Evolutionary conservation across 2,113 vertebrate genomes (phyloP), one percentile per base, ranked within the genome.

Genomic region (Ondatra zibethicus): DNA sequence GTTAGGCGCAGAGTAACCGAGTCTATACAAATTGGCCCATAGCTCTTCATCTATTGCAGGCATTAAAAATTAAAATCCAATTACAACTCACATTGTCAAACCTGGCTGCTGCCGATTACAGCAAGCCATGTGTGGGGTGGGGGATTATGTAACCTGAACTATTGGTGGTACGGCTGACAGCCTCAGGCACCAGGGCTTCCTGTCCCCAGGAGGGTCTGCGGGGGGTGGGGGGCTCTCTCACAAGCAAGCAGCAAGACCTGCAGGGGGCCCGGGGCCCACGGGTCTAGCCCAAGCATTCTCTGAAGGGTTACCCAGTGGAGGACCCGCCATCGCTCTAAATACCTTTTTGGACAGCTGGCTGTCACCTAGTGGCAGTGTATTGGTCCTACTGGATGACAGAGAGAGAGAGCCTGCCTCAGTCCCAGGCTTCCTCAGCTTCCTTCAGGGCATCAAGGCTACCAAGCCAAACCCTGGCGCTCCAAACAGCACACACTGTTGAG

Each of bases 51-150:
- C 95, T 96, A 92, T 58, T 42, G 87, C 92, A 95, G 88, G 85
- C 97, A 97, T 98, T 97, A 97, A 98, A 97, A 91, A 98, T 98
- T 98, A 97, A 98, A 98, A 97, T 97, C 96, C 92, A 97, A 96
- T 98, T 97, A 97, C 96, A 94, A 93, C 94, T 92, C 45, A 0
- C 84, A 96, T 95, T 86, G 96, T 98, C 93, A 93, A 61, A 92
- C 92, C 95, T 76, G 88, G 91, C 84, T 85, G 89, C 84, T 73
- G 78, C 80, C 4, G 52, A 68, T 92, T 65, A 77, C 42, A 6
- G 89, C 96, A 84, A 36, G 21, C 94, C 29, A 4, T 23, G 80
- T 68, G 90, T n/a, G 75, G 55, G 88, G 91, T 50, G 17, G 78
- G 77, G 93, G 93, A n/a, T 98, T 98, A 97, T 81, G 87, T 97